A percentile compares a stretch with the other conserved stretches of the same genome.
Evolutionary conservation across 2,797 vertebrate genomes (phyloP).

Genomic region (Trachops cirrhosus): DNA sequence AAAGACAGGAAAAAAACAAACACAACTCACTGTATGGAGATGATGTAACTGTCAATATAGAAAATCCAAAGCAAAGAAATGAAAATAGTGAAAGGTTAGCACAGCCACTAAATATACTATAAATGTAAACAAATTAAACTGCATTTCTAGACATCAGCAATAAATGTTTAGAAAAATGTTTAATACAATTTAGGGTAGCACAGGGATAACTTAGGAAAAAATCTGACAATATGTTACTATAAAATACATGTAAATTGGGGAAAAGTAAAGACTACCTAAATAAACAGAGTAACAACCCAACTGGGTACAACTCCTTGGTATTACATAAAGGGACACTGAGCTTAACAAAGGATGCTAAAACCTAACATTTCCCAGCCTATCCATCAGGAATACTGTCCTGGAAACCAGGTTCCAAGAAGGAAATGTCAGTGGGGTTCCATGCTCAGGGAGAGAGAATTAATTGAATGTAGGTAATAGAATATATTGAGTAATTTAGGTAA

Average conservation of each 20-base stretch:
- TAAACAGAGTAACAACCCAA: neutral
- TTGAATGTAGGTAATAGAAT: neutral
- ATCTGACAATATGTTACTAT: neutral
- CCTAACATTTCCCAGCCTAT: neutral
- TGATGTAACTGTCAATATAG: neutral
- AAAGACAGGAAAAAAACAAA: neutral
- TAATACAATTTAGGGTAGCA: neutral
- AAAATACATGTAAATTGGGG: neutral
- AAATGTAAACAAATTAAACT: neutral
- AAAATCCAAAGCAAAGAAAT: constrained; percentile 21
- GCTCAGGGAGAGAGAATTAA: neutral
- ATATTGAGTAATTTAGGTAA: neutral
- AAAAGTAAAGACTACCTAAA: neutral
- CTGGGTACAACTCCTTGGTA: neutral
- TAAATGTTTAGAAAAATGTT: neutral
- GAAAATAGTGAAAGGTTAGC: neutral
- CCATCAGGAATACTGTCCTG: neutral
- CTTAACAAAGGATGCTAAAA: constrained; percentile 15
- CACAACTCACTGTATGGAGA: neutral
- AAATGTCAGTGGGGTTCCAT: neutral
- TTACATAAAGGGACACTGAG: neutral
- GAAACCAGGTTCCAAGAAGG: neutral
- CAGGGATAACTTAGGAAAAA: neutral
- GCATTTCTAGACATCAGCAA: neutral
- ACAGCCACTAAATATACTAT: neutral